Base-by-base conservation (phyloP, 37 sponge, comb jelly and placozoan genomes). In the Lycopodina hypogea region DNA sequence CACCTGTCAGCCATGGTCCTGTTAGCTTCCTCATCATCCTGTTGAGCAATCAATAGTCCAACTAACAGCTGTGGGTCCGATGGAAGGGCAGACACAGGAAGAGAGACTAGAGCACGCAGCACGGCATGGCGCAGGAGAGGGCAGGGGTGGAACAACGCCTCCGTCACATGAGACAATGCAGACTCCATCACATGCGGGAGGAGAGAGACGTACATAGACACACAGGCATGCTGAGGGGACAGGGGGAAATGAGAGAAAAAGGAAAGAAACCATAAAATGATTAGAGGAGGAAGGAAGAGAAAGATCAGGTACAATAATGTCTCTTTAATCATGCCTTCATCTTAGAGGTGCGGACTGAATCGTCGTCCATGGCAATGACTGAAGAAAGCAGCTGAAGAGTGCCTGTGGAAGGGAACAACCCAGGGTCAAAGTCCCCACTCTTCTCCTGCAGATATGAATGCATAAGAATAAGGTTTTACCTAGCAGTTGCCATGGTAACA, bases 1-100 rank as follows among this genome's bases (percentile, higher is more conserved):
- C 12, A 87, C 88, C 56, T 81, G 21, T 35, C 40, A 17, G 90
- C 90, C 24, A 81, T 41, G 0, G 30, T 65, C 28, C 78, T 85
- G 50, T 85, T 90, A 0, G 37, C 62, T 12, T 77, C 73, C 29
- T 81, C 79, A 39, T 61, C 21, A 45, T 91, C 85, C 48, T 91
- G 74, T 6, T 64, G 53, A 2, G 69, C 66, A 3, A 87, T 67
- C 45, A 83, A 57, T 0, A 90, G 42, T 1, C 82, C 70, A 60
- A 81, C 82, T 60, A 80, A 30, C 0, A 89, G 77, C 48, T 33
- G 48, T 35, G 74, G 74, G 41, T 40, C 63, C 1, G 69, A 26
- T 51, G 75, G 75, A 0, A 60, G 60, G 53, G 39, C 52, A 33
- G 67, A 9, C 35, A 56, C 42, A 33, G 42, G 77, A 12, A 78